phyloP scores from a whole-genome alignment of 2,797 vertebrate genomes.

The Steatocranus sp. region DNA sequence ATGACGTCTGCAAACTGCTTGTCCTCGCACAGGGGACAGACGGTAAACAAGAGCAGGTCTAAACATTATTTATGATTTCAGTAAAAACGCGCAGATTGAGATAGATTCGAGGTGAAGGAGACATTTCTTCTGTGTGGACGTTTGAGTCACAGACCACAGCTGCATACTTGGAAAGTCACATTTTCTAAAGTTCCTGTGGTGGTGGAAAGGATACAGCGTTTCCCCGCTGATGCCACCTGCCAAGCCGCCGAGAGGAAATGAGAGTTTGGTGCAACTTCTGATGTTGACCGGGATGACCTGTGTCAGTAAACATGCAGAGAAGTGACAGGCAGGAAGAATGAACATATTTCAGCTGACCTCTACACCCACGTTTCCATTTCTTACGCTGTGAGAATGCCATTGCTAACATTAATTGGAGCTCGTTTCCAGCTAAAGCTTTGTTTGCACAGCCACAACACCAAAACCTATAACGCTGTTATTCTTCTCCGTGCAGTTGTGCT shows the following conservation, averaged over 20 bases:
- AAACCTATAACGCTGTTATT: background rate
- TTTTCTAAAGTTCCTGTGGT: slow-evolving; percentile 52
- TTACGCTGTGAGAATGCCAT: background rate
- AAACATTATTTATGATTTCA: background rate
- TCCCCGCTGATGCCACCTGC: slow-evolving; percentile 63
- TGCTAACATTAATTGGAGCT: background rate
- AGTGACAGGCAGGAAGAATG: background rate
- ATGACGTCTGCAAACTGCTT: background rate
- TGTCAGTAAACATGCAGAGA: background rate
- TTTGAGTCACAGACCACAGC: background rate
- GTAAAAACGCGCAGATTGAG: background rate
- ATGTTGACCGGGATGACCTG: slow-evolving; percentile 48
- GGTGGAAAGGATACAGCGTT: slow-evolving; percentile 53
- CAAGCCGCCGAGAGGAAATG: slow-evolving; percentile 63
- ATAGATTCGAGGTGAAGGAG: background rate
- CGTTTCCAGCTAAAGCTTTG: background rate
- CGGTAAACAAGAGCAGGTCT: background rate
- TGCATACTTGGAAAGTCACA: slow-evolving; percentile 36
- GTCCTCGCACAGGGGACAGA: background rate
- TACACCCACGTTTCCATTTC: background rate
- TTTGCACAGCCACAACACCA: background rate
- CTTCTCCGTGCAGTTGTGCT: background rate
- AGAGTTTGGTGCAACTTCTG: slow-evolving; percentile 33
- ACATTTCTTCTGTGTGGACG: background rate
- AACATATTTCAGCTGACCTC: background rate